Evolutionary conservation across 1,140 invertebrate species (phyloP), one percentile per base, ranked within the genome.

Genomic region (Papilio polytes): DNA sequence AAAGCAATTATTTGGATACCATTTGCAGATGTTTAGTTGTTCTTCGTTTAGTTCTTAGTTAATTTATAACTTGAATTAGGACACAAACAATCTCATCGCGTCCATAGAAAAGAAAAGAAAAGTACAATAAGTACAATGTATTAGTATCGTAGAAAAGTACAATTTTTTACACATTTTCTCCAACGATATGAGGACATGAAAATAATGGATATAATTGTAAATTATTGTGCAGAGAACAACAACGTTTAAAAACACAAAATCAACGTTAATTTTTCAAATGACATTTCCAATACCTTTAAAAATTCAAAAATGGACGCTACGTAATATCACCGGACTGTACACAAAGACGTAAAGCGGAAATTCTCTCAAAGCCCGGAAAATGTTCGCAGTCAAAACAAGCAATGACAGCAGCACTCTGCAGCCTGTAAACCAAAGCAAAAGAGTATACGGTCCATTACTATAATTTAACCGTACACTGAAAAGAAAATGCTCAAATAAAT

Each of bases 1-100:
- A 70, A 70, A 70, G 63, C 26, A 70, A 26, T 70, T 70, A 36
- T 70, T 70, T 70, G 63, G 63, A 70, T 70, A 70, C 22, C 59
- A 12, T 9, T 63, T 63, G 10, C 63, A 70, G 63, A 31, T 70
- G 63, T 70, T 70, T 1, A 70, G 4, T 70, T 70, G 63, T 31
- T 70, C 63, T 70, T 70, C 22, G 26, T 70, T 36, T 70, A 70
- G 26, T 36, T 70, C 31, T 36, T 15, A 70, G 63, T 31, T 70
- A 15, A 15, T 70, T 70, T 31, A 31, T 56, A 56, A 36, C 31
- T 36, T 36, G 31, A 36, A 41, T 41, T 41, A 41, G 7, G 36
- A 41, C 6, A 41, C 36, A 41, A 41, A 41, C 36, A 41, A 6
- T 41, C 6, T 41, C 7, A 8, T 41, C 7, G 36, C 36, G 7